Evolutionary conservation across 2,888 invertebrate species (phyloP).

Genomic region (Geotrupes spiniger): DNA sequence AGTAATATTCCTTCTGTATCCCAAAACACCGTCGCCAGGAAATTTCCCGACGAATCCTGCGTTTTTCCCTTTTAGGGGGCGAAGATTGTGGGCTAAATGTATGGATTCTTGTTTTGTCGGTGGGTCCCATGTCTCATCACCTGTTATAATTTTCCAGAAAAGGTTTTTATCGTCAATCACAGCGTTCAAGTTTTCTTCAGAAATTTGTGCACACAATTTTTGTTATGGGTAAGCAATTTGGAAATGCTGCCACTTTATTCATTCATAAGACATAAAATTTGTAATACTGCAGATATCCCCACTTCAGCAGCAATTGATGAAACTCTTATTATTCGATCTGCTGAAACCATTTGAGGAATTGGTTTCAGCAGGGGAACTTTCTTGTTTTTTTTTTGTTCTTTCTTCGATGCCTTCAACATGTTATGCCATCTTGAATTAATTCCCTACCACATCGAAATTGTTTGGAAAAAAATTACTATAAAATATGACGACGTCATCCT

Average conservation of each 20-base stretch:
- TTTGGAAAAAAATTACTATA: too few relatives aligned
- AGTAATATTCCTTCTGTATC: slow-evolving; percentile 3
- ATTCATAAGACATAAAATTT: not conserved
- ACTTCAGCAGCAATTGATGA: not conserved
- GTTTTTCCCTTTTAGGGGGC: not conserved
- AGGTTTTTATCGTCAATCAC: not conserved
- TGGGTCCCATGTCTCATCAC: slow-evolving; percentile 28
- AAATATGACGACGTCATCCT: too few relatives aligned
- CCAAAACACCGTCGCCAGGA: not conserved
- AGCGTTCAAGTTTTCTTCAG: not conserved
- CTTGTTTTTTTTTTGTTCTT: too few relatives aligned
- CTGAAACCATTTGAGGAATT: too few relatives aligned
- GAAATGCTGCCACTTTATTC: not conserved
- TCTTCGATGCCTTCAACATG: not conserved
- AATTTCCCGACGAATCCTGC: too few relatives aligned
- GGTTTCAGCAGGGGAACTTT: too few relatives aligned
- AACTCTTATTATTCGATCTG: not conserved
- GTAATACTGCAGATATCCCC: not conserved
- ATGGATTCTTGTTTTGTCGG: slow-evolving; percentile 7
- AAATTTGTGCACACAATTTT: not conserved
- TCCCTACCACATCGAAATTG: not conserved
- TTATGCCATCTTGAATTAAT: not conserved
- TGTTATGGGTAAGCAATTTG: not conserved
- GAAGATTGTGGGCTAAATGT: slow-evolving; percentile 7
- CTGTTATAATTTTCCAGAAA: slow-evolving; percentile 17